A percentile compares a stretch with the other conserved stretches of the same genome.
Evolutionary conservation across 2,888 invertebrate species (phyloP).

Genomic region (Antheraea yamamai): DNA sequence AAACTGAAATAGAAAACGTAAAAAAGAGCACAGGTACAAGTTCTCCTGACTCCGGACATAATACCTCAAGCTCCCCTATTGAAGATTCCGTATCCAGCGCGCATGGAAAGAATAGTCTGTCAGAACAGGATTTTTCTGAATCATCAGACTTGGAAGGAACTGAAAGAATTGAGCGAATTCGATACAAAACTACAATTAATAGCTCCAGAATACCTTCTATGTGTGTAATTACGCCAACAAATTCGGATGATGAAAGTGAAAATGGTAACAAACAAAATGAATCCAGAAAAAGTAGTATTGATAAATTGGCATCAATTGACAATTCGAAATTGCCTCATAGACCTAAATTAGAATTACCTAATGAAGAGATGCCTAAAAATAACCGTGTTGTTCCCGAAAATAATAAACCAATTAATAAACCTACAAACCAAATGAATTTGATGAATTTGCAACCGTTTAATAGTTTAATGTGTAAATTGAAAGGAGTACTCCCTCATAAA

Average conservation of each 20-base stretch:
- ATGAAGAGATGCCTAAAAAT: constrained; percentile 60
- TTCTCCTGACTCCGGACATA: constrained; percentile 91
- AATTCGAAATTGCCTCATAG: constrained; percentile 52
- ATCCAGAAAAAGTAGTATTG: constrained; percentile 31
- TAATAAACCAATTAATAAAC: constrained; percentile 51
- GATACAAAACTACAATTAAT: constrained; percentile 93
- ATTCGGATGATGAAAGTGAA: constrained; percentile 92
- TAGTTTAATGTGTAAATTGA: constrained; percentile 87
- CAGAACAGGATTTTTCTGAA: constrained; percentile 92
- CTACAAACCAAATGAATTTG: constrained; percentile 54
- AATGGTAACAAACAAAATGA: constrained; percentile 60
- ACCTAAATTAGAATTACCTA: constrained; percentile 70
- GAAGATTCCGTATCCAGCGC: constrained; percentile 88
- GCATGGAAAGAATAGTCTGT: constrained; percentile 85
- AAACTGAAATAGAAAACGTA: constrained; percentile 70
- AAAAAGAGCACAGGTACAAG: constrained; percentile 85
- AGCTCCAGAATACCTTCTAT: constrained; percentile 94
- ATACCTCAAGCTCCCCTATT: constrained; percentile 90
- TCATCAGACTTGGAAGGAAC: constrained; percentile 94
- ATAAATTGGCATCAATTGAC: constrained; percentile 39
- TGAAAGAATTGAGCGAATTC: constrained; percentile 91
- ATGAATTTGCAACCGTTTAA: constrained; percentile 84
- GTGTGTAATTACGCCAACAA: constrained; percentile 94
- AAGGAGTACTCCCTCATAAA: constrained; percentile 83
- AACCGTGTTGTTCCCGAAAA: constrained; percentile 43